A percentile compares a stretch with the other conserved stretches of the same genome.
Conservation (phyloP, 2,797 vertebrate genomes). For the Agapornis canus region DNA sequence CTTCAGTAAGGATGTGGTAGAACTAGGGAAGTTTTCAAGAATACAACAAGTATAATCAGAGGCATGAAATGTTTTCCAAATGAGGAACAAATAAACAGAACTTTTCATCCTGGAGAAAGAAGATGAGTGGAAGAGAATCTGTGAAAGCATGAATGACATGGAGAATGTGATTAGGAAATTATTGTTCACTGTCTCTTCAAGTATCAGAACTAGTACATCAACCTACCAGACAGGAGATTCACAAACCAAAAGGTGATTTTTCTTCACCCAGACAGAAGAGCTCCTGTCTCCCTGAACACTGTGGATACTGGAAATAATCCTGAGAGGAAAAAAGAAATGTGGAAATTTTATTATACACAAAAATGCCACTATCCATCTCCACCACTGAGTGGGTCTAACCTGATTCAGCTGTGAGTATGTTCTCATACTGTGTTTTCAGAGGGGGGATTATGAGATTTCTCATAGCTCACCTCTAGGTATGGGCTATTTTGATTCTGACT, state of each 20-base stretch:
- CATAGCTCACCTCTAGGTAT: not conserved
- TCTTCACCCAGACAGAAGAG: not conserved
- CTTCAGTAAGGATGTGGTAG: not conserved
- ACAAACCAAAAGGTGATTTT: not conserved
- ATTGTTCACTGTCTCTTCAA: not conserved
- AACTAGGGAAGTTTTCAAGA: not conserved
- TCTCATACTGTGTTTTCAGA: not conserved
- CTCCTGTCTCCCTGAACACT: not conserved
- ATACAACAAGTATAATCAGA: not conserved
- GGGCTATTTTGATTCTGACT: slow-evolving; percentile 5
- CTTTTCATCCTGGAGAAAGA: not conserved
- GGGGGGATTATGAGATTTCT: slow-evolving; percentile 19
- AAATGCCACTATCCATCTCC: not conserved
- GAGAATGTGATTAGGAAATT: not conserved
- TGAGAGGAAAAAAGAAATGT: not conserved
- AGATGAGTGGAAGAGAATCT: not conserved
- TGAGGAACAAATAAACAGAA: not conserved
- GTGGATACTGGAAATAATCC: not conserved
- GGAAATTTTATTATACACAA: not conserved
- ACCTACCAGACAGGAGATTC: not conserved
- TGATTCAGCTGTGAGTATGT: not conserved
- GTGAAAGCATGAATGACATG: slow-evolving; percentile 24
- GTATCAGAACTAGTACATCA: slow-evolving; percentile 12
- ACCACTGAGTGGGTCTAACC: not conserved
- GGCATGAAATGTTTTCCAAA: not conserved